Evolutionary conservation across 1,140 invertebrate genomes (phyloP), one percentile per base, ranked within the genome.

Genomic region (Metaphire vulgaris): DNA sequence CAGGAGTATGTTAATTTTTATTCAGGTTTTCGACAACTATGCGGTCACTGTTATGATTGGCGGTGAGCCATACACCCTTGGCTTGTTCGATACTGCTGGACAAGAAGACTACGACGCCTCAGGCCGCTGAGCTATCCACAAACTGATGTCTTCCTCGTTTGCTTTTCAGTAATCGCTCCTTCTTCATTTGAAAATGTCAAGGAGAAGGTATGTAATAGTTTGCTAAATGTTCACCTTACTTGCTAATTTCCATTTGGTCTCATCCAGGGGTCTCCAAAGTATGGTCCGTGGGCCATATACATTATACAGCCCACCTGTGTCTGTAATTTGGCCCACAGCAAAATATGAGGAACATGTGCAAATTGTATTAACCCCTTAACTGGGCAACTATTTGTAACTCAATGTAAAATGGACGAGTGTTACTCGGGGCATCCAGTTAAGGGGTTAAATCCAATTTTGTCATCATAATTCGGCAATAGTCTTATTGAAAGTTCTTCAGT

Each of bases 91-190:
- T 66, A 78, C 77, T 28, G 77, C 77, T 69, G 77, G 77, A 28
- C 95, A 97, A 85, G 95, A 97, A 88, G 95, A 97, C 87, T 97
- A 96, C 83, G 94, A 97, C 84, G 95, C 80, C 88, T 98, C 69
- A 89, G 96, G 82, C 94, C 95, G 16, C 88, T 99, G 2, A 96
- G 94, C 41, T 99, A 99, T 88, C 95, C 95, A 80, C 95, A 97
- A 85, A 98, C 96, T 33, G 96, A 99, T 87, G 97, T 99, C 74
- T 99, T 99, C 88, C 91, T 99, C 78, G 95, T 99, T 69, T 98
- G 96, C 88, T 99, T 98, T 87, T 99, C 96, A 81, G 96, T 99
- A 78, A 96, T 99, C 33, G 97, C 95, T 80, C 97, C 97, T 75
- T 95, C 96, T 26, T 97, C 95, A 79, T 97, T 98, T 88, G 95